Conservation (phyloP, 2,888 invertebrate species). For the Hypsopygia costalis region DNA sequence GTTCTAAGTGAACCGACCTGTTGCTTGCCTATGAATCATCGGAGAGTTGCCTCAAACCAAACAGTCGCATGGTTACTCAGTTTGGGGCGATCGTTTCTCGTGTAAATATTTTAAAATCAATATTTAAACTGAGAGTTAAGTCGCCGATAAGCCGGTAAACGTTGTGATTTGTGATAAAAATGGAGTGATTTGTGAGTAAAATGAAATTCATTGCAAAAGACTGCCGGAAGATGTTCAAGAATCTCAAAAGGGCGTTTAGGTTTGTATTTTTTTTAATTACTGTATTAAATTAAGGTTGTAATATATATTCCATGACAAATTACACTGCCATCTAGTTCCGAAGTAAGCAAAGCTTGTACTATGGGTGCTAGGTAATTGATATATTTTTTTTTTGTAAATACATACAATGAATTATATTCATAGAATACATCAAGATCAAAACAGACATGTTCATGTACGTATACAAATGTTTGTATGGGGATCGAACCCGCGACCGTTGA, state of each 20-base stretch:
- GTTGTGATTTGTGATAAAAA: not conserved
- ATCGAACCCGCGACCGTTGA: too few relatives aligned
- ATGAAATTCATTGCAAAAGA: slow-evolving; percentile 20
- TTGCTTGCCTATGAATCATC: slow-evolving; percentile 63
- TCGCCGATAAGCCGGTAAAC: slow-evolving; percentile 15
- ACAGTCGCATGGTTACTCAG: slow-evolving; percentile 44
- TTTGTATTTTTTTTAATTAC: slow-evolving; percentile 22
- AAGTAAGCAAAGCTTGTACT: too few relatives aligned
- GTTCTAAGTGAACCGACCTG: slow-evolving; percentile 59
- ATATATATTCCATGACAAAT: too few relatives aligned
- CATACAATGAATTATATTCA: too few relatives aligned
- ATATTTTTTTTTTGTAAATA: too few relatives aligned
- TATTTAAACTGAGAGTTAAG: slow-evolving; percentile 47
- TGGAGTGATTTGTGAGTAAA: not conserved
- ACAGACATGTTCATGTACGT: too few relatives aligned
- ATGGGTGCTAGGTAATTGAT: too few relatives aligned
- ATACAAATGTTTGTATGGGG: too few relatives aligned
- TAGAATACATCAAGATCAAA: too few relatives aligned
- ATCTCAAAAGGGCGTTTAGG: slow-evolving; percentile 41
- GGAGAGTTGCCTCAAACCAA: slow-evolving; percentile 19
- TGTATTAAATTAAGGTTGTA: too few relatives aligned
- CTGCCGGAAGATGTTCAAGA: slow-evolving; percentile 35
- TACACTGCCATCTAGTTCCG: too few relatives aligned
- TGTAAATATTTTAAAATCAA: slow-evolving; percentile 58
- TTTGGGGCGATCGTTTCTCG: slow-evolving; percentile 39